phyloP scores from a whole-genome alignment of 2,797 vertebrate species.

The Menidia menidia region DNA sequence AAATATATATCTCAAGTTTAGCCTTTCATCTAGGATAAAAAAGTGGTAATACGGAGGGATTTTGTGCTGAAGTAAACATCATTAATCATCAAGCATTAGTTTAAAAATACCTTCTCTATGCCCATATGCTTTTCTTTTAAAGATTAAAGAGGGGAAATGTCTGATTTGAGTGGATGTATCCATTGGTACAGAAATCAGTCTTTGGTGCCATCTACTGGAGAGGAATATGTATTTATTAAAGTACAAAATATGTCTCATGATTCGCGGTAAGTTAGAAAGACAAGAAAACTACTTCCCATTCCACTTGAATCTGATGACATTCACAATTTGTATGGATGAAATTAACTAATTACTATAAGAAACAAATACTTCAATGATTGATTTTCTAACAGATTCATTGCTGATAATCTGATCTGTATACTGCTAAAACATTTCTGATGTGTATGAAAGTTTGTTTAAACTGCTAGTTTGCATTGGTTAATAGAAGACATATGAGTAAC shows the following conservation, averaged over 20 bases:
- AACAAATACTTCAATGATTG: not conserved
- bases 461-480: not conserved
- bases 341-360: not conserved
- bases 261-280: no score
- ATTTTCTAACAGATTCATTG: not conserved
- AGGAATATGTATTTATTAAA: not conserved
- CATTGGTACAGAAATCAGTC: not conserved
- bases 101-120: not conserved
- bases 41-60: not conserved
- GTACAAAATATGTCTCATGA: no score
- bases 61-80: not conserved
- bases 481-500: not conserved
- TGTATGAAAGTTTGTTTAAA: not conserved
- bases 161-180: not conserved
- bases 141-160: not conserved
- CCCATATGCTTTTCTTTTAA: not conserved
- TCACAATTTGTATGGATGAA: no score
- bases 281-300: conserved; percentile 1
- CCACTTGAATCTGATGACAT: not conserved
- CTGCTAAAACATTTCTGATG: not conserved
- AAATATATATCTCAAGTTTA: not conserved
- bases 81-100: not conserved
- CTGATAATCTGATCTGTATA: not conserved
- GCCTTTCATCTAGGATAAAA: no score
- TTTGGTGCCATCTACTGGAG: conserved; percentile 64